Base-by-base conservation (phyloP, 2,888 invertebrate species). In the Lithophane ornitopus region DNA sequence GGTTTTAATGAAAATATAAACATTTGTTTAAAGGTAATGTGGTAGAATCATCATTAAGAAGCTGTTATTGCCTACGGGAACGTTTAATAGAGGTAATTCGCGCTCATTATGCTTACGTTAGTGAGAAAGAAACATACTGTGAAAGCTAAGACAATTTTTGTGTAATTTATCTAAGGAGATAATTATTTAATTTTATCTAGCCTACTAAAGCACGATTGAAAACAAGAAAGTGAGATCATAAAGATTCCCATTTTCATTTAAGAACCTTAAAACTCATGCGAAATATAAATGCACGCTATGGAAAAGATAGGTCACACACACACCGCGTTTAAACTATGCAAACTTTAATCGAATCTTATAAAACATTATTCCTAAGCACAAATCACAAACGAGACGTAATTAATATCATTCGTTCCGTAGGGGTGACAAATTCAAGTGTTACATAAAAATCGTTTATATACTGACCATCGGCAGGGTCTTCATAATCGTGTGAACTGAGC, bases 401-500 rank as follows among this genome's bases (percentile, higher is more conserved):
- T 85, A 85, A 82, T 76, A 80, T 76, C 39, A 74, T 85, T 83
- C 61, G 58, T 81, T 81, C 59, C 69, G 56, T 68, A 77, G 71
- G 77, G 80, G 76, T 77, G 70, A 72, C 77, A 81, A 69, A 74
- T 76, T 61, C 62, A 49, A 62, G 58, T 54, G 74, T 77, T 70
- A 76, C 46, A 77, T 54, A 76, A 72, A 80, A 80, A 73, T 78
- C 65, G 58, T 70, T 77, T 56, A 73, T 65, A 73, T 58, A 82
- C 54, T 49, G 39, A 82, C 76, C 85, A 80, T 78, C 78, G 83
- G 82, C 62, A 65, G 74, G 76, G 80, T 81, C 84, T 74, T 87
- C 89, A 91, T 91, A 91, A 91, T 90, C 92, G 93, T 92, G 94
- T 91, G 93, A 94, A 90, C 87, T 88, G 87, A 84, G 78, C 76